These are phyloP conservation scores for Neogobius melanostomus DNA, from an alignment of 2,113 vertebrate species.

Conservation along the genomic window DNA sequence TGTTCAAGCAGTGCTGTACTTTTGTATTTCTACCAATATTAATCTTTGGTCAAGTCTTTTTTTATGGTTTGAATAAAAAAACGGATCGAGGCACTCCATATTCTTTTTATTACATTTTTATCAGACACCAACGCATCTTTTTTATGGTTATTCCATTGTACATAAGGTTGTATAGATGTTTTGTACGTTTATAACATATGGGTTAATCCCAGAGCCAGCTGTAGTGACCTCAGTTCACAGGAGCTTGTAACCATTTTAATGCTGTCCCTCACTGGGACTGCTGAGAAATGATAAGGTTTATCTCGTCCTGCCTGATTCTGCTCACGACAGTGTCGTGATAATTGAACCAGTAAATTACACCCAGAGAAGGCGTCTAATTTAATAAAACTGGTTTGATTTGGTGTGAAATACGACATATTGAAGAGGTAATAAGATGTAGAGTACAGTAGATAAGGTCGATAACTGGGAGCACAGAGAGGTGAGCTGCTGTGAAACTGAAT, in stretches of 20 bases:
- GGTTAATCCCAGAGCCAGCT: background rate
- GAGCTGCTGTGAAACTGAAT: background rate
- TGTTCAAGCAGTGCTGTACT: too few relatives aligned
- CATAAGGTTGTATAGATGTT: background rate
- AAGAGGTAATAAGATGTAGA: background rate
- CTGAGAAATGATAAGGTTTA: constrained; percentile 66
- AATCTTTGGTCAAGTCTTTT: background rate
- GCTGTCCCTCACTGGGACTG: constrained; percentile 41
- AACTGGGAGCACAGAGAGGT: background rate
- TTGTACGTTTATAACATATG: constrained; percentile 3
- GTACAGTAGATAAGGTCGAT: background rate
- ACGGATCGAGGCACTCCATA: too few relatives aligned
- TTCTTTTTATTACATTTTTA: too few relatives aligned
- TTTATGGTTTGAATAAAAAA: background rate
- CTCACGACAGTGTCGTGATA: constrained; percentile 25
- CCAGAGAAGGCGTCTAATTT: constrained; percentile 10
- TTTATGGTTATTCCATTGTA: background rate
- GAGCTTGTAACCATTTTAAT: constrained; percentile 51
- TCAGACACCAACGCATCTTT: background rate
- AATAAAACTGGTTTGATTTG: constrained; percentile 21
- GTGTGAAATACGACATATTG: constrained; percentile 1
- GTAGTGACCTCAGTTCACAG: constrained; percentile 31
- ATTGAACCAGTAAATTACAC: constrained; percentile 40
- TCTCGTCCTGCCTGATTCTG: constrained; percentile 49
- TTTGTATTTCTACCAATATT: too few relatives aligned